These are phyloP conservation scores for Tachystola acroxantha DNA, from an alignment of 2,888 invertebrate species.

Conservation along the genomic window DNA sequence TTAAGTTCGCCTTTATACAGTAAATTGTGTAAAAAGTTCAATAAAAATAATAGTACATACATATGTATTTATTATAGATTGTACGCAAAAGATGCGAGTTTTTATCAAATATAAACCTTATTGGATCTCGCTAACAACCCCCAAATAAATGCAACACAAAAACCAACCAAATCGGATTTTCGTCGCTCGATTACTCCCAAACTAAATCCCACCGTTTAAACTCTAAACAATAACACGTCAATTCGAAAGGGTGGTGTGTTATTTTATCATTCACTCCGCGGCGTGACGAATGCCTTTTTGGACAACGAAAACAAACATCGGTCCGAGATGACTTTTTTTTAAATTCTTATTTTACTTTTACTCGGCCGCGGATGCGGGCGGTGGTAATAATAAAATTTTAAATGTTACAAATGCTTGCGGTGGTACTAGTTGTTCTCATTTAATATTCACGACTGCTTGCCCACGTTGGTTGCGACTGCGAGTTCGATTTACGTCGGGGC, in stretches of 20 bases:
- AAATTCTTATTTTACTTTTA: conserved; percentile 12
- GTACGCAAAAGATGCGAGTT: too few species aligned
- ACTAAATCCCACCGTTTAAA: conserved; percentile 17
- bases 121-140: too few species aligned
- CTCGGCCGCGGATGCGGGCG: conserved; percentile 40
- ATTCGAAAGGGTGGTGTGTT: conserved; percentile 10
- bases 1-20: too few species aligned
- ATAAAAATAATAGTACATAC: too few species aligned
- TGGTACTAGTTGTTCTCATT: conserved; percentile 11
- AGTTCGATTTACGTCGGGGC: too few species aligned
- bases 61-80: too few species aligned
- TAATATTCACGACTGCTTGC: too few species aligned
- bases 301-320: conserved; percentile 58
- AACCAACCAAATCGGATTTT: conserved; percentile 25
- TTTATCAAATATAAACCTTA: too few species aligned
- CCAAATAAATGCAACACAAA: too few species aligned
- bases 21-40: too few species aligned
- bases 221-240: conserved; percentile 20
- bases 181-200: conserved; percentile 23
- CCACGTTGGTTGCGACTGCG: too few species aligned
- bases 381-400: conserved; percentile 38
- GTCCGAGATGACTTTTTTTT: conserved; percentile 10
- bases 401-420: conserved; percentile 33
- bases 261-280: conserved; percentile 8
- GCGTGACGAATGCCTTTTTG: conserved; percentile 48